These are phyloP conservation scores for Istiophorus platypterus DNA, from an alignment of 2,113 vertebrate species.

Conservation along the genomic window DNA sequence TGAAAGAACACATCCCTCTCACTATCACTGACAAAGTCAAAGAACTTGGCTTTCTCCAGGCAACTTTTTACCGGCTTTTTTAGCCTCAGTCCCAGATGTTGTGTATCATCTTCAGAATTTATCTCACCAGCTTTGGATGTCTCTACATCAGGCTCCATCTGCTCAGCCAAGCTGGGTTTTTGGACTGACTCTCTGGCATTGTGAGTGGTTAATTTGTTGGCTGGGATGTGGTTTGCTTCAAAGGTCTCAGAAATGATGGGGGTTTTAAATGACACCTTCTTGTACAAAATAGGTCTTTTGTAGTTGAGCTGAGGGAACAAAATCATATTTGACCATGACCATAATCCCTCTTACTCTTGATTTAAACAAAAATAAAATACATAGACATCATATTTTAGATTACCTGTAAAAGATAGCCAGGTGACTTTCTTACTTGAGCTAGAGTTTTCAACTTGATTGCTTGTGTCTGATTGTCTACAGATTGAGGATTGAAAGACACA, in stretches of 20 bases:
- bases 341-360: background rate
- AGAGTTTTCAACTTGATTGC: slow-evolving; percentile 1
- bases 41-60: slow-evolving; percentile 57
- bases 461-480: slow-evolving; percentile 14
- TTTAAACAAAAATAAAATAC: background rate
- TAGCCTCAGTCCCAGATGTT: background rate
- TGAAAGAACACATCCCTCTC: slow-evolving; percentile 64
- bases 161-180: background rate
- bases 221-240: background rate
- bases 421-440: slow-evolving; percentile 40
- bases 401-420: background rate
- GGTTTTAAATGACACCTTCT: slow-evolving; percentile 74
- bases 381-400: background rate
- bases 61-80: slow-evolving; percentile 13
- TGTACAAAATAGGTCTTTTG: slow-evolving; percentile 34
- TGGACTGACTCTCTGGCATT: background rate
- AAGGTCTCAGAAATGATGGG: slow-evolving; percentile 33
- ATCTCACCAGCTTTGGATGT: background rate
- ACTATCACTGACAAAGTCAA: slow-evolving; percentile 65
- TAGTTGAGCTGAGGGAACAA: slow-evolving; percentile 30
- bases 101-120: background rate
- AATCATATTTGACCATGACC: background rate
- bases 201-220: background rate
- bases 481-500: background rate
- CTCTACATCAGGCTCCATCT: background rate